Conservation (phyloP, 2,113 vertebrate genomes). For the Rhipidura dahli region DNA sequence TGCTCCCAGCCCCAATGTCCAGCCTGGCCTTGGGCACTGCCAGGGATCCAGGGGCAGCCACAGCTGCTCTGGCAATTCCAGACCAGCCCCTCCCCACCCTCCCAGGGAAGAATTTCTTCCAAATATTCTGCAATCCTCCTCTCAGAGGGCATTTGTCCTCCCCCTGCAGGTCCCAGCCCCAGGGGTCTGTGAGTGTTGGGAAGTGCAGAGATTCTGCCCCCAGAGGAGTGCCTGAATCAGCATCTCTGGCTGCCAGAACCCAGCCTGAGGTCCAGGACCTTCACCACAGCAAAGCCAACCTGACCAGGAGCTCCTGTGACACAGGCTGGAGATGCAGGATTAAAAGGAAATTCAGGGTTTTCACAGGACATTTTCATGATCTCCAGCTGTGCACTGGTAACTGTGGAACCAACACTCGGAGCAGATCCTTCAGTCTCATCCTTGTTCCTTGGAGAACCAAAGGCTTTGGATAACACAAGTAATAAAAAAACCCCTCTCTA, state of each 20-base stretch:
- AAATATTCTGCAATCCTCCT: neutral
- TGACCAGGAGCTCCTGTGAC: neutral
- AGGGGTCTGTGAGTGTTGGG: accelerated
- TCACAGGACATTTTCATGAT: neutral
- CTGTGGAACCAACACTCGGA: accelerated
- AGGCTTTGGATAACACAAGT: neutral
- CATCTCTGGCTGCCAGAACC: neutral
- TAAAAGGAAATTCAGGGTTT: neutral
- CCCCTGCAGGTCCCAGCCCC: neutral
- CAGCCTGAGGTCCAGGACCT: neutral
- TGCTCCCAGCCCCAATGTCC: neutral
- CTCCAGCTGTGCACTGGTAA: no score
- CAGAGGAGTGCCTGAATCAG: accelerated
- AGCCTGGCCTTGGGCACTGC: neutral
- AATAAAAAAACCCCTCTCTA: neutral
- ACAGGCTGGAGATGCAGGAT: neutral
- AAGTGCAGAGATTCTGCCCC: neutral
- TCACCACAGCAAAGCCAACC: neutral
- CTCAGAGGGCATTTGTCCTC: accelerated
- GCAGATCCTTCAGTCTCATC: neutral
- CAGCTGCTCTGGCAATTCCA: neutral
- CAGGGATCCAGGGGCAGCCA: neutral
- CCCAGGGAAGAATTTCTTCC: neutral
- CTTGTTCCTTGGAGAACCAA: neutral
- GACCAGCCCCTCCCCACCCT: no score